Evolutionary conservation across 2,888 invertebrate genomes (phyloP).

Genomic region (Dynastes hyllus): DNA sequence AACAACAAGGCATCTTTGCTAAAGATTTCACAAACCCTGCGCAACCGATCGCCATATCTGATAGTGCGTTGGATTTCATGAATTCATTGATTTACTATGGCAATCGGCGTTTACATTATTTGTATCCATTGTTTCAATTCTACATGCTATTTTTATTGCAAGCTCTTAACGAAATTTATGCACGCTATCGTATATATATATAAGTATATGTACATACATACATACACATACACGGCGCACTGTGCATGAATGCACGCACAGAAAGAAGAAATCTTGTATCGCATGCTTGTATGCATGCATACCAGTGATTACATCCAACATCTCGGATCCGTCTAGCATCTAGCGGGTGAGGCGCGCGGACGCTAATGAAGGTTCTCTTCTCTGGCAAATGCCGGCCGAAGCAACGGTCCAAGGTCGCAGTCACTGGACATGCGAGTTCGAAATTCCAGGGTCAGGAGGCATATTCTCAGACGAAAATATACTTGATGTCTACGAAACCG

Average conservation of each 20-base stretch:
- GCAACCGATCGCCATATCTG: no score
- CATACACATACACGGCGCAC: constrained; percentile 9
- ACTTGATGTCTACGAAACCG: constrained; percentile 13
- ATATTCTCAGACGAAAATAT: constrained; percentile 45
- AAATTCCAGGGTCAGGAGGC: constrained; percentile 52
- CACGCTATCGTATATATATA: background rate
- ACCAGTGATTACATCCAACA: constrained; percentile 51
- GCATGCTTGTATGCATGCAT: constrained; percentile 49
- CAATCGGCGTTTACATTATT: no score
- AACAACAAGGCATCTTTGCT: no score
- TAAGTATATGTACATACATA: background rate
- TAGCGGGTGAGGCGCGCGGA: constrained; percentile 53
- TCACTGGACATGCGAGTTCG: constrained; percentile 55
- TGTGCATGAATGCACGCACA: constrained; percentile 29
- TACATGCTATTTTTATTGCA: constrained; percentile 10
- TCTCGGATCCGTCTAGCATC: constrained; percentile 52
- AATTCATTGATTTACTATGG: no score
- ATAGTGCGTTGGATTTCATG: no score
- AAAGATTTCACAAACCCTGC: no score
- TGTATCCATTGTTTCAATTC: background rate
- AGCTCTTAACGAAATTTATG: constrained; percentile 12
- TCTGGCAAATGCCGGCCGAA: constrained; percentile 52
- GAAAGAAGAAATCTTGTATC: constrained; percentile 34
- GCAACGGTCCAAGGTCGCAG: constrained; percentile 56
- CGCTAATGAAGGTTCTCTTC: constrained; percentile 53